A percentile compares a stretch with the other conserved stretches of the same genome.
Evolutionary conservation across 2,113 vertebrate genomes (phyloP).

Genomic region (Kobus ellipsiprymnus): DNA sequence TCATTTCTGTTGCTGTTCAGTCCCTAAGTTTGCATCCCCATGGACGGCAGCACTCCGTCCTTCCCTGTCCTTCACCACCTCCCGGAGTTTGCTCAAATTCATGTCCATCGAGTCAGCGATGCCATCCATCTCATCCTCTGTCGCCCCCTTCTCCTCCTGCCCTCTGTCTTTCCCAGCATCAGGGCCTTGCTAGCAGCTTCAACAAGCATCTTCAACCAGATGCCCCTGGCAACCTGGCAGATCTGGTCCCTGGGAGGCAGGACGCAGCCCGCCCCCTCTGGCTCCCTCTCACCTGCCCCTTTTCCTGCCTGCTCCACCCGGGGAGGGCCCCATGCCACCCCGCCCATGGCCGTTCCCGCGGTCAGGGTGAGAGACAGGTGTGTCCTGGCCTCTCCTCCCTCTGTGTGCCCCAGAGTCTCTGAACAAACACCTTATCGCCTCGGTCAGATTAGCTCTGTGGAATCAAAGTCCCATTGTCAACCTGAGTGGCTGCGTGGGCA

Average conservation of each 20-base stretch:
- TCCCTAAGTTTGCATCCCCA: neutral
- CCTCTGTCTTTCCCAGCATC: neutral
- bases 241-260: fast-evolving
- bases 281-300: neutral
- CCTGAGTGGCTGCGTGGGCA: neutral
- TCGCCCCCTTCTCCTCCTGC: neutral
- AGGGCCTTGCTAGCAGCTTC: neutral
- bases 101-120: neutral
- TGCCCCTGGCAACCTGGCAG: neutral
- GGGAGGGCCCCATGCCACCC: neutral
- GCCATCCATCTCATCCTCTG: neutral
- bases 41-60: neutral
- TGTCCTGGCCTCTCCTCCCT: fast-evolving
- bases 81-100: fast-evolving
- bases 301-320: neutral
- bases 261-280: fast-evolving
- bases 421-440: neutral
- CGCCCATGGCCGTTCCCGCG: fast-evolving
- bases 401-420: neutral
- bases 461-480: neutral
- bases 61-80: neutral
- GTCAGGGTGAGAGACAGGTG: neutral
- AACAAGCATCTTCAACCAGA: neutral
- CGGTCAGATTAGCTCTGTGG: fast-evolving
- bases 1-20: neutral